Base-by-base conservation (phyloP, 2,888 invertebrate species). In the Eubasilissa splendida region DNA sequence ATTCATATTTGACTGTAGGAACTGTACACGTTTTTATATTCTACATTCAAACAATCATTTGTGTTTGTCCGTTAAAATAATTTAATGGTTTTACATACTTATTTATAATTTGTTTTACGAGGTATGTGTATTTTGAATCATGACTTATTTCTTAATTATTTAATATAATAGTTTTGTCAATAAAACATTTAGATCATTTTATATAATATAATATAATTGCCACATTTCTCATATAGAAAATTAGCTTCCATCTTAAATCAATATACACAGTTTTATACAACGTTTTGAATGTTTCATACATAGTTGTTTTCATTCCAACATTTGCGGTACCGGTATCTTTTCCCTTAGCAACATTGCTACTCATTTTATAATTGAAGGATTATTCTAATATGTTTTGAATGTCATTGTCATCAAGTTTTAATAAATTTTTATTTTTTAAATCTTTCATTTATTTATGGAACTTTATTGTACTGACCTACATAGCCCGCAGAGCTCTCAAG, bases 331-430 rank as follows among this genome's bases (percentile, higher is more conserved):
- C 22, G 22, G 22, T 22, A 22, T 22, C 22, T 22, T 22, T 22
- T 22, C 22, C 22, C 22, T 22, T 22, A 22, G 22, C 22, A 22
- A 22, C 22, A 22, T 22, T 22, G 22, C 22, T 22, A 22, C 22
- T 22, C 22, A 22, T 22, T 22, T 22, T 22, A 22, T 22, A 22
- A 22, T 22, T 22, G 22, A 22, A 22, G 22, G 22, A 22, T 22
- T 22, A 22, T 22, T 22, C 22, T 22, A 22, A 22, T 22, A 14
- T 59, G 14, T n/a, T 70, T 70, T 70, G 70, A 70, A 70, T 70
- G 70, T 70, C 70, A 70, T 10, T 70, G 10, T 70, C 70, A 3
- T 3, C 52, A 53, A 52, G 52, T 70, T 70, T 42, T 70, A 70
- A 70, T 70, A 70, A 70, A 70, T 22, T 54, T 31, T 14, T 14